Evolutionary conservation across 2,888 invertebrate species (phyloP), one percentile per base, ranked within the genome.

Genomic region (Tiphia femorata): DNA sequence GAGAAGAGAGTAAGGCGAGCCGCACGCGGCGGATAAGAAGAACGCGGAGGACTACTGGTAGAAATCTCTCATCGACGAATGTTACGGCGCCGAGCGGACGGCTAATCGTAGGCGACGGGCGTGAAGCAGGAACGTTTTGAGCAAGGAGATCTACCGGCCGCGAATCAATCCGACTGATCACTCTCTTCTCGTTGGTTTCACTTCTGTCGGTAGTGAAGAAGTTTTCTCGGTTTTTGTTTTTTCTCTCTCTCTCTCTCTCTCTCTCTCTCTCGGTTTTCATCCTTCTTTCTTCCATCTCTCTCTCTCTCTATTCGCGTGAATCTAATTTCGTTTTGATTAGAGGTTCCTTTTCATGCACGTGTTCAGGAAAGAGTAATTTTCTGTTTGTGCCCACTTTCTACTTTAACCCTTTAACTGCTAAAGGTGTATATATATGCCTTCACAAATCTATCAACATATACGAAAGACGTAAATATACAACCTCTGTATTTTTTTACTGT

Each of bases 11-110:
- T 5, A 14, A 44, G 38, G 33, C 30, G 17, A 30, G 19, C 44
- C 20, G 60, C 72, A 64, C 60, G 60, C 58, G 58, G 59, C 57
- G 59, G 51, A 63, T n/a, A n/a, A n/a, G n/a, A n/a, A n/a, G n/a
- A n/a, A n/a, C n/a, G n/a, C n/a, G n/a, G 64, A 69, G 19, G 56
- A 58, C 72, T 55, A 73, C 63, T 63, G 43, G 62, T 68, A 70
- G 70, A 75, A 73, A 73, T 69, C 71, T 64, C 70, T 64, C 53
- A 67, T 62, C 67, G 61, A 75, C 66, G 63, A 70, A 73, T 73
- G 66, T 72, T 68, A 67, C 67, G 60, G 64, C n/a, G n/a, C n/a
- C n/a, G n/a, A 75, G 65, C 68, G 63, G 67, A 68, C 33, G 65
- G 72, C 72, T 68, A 73, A 75, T 72, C 67, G 55, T 37, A 38